phyloP scores from a whole-genome alignment of 2,113 vertebrate species.

The Odocoileus virginianus region DNA sequence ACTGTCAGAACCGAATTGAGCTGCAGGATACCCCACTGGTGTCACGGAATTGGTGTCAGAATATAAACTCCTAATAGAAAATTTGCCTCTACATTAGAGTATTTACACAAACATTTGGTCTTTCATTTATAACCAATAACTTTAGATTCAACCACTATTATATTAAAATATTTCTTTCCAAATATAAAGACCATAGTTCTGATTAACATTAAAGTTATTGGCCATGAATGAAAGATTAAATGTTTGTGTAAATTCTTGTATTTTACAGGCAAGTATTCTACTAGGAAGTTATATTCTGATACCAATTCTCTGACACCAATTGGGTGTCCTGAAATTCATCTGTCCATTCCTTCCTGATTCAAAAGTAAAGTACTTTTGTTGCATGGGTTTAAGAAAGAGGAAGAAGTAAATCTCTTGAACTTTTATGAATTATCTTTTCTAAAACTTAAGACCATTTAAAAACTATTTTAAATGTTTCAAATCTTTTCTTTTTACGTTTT shows the following conservation, averaged over 20 bases:
- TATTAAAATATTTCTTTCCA: not conserved
- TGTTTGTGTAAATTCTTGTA: not conserved
- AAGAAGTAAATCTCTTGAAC: not conserved
- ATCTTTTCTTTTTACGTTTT: not conserved
- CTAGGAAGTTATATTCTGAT: not conserved
- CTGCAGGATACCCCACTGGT: not conserved
- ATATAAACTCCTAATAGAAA: not conserved
- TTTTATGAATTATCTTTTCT: not conserved
- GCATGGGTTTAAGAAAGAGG: not conserved
- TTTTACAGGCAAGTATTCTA: not conserved
- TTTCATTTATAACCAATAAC: not conserved
- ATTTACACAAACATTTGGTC: not conserved
- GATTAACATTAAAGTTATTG: not conserved
- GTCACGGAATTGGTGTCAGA: not conserved
- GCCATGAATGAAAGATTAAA: not conserved
- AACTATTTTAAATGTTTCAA: not conserved
- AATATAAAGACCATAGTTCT: not conserved
- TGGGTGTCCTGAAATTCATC: not conserved
- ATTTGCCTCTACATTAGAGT: not conserved
- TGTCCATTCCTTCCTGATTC: not conserved
- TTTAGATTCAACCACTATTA: not conserved
- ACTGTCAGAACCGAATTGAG: not conserved
- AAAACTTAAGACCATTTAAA: not conserved
- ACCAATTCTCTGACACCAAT: not conserved
- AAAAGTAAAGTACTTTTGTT: not conserved